Conservation (phyloP, 2,113 vertebrate genomes). For the Hydrochoerus hydrochaeris region DNA sequence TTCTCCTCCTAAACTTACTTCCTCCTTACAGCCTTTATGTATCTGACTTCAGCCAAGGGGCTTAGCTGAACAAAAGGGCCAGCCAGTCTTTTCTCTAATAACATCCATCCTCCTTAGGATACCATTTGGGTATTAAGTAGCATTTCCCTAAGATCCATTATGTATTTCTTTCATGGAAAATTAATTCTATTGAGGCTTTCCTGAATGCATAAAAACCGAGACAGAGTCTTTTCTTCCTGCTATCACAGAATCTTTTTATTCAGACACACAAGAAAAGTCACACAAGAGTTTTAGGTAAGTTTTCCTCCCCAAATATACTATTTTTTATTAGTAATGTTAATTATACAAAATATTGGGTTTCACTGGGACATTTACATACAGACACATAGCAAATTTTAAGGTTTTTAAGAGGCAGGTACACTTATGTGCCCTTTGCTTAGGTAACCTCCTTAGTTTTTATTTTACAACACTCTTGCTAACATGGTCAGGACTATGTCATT, state of each 20-base stretch:
- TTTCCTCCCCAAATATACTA: background rate
- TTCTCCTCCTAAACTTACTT: background rate
- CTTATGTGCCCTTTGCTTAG: background rate
- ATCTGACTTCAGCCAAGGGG: background rate
- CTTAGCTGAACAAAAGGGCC: background rate
- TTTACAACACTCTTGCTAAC: background rate
- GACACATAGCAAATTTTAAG: background rate
- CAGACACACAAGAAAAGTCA: background rate
- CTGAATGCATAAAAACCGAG: background rate
- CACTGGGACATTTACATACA: background rate
- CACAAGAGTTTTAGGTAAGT: background rate
- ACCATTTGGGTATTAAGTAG: background rate
- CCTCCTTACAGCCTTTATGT: background rate
- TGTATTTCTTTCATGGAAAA: background rate
- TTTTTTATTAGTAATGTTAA: background rate
- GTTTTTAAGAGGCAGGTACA: constrained; percentile 35
- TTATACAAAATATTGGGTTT: background rate
- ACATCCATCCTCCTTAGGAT: background rate
- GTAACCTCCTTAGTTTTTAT: background rate
- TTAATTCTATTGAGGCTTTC: constrained; percentile 10
- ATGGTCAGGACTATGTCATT: background rate
- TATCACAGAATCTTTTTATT: constrained; percentile 10
- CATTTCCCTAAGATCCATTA: background rate
- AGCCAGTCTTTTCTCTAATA: background rate
- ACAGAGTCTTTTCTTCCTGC: constrained; percentile 33